These are phyloP conservation scores for Plestiodon gilberti DNA, from an alignment of 2,113 vertebrate genomes.

Conservation along the genomic window DNA sequence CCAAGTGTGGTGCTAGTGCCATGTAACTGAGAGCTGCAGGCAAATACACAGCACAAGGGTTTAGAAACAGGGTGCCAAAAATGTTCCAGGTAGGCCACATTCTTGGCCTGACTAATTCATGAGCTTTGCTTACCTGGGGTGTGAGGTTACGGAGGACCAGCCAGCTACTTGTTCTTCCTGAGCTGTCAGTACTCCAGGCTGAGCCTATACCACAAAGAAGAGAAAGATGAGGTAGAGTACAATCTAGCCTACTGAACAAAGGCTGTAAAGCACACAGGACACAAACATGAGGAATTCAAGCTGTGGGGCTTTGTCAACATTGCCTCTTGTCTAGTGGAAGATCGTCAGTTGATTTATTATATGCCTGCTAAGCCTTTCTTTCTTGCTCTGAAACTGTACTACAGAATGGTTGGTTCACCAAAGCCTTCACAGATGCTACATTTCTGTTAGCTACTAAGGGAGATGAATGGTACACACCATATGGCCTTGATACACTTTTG, in stretches of 20 bases:
- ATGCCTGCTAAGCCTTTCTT: background rate
- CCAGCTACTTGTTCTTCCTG: conserved; percentile 97
- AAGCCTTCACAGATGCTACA: background rate
- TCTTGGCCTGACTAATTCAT: background rate
- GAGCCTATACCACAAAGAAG: conserved; percentile 78
- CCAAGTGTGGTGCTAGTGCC: background rate
- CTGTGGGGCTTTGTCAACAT: background rate
- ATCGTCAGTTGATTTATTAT: background rate
- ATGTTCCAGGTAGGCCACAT: background rate
- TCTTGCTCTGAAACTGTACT: background rate
- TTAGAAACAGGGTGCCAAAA: background rate
- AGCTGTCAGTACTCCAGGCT: conserved; percentile 95
- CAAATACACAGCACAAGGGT: background rate
- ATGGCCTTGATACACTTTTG: background rate
- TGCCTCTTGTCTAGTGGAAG: background rate
- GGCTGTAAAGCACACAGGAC: background rate
- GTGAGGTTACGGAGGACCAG: conserved; percentile 98
- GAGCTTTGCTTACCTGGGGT: conserved; percentile 83
- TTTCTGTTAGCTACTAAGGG: conserved; percentile 9
- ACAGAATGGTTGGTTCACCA: background rate
- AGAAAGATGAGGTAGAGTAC: background rate
- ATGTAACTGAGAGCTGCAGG: background rate
- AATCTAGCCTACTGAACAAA: background rate
- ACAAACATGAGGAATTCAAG: background rate
- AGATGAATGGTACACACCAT: background rate